Evolutionary conservation across 2,888 invertebrate species (phyloP).

Genomic region (Stictocephala bisonia): DNA sequence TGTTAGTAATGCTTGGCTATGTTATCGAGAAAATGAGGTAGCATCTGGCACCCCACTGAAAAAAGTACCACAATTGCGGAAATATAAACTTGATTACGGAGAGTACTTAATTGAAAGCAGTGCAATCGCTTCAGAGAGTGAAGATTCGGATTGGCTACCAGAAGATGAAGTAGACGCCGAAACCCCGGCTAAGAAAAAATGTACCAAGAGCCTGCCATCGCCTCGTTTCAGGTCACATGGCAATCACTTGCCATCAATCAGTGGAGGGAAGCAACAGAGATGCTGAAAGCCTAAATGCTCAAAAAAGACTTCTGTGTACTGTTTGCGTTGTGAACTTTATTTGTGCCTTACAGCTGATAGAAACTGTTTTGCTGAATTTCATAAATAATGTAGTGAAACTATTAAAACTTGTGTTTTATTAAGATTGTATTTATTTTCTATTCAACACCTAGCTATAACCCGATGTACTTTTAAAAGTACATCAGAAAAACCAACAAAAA

Average conservation of each 20-base stretch:
- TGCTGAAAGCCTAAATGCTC: constrained; percentile 1
- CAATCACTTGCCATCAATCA: background rate
- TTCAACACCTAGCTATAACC: too few species aligned
- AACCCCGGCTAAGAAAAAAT: background rate
- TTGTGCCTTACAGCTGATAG: background rate
- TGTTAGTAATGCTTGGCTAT: background rate
- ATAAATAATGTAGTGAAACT: background rate
- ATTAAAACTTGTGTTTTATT: too few species aligned
- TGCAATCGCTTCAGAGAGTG: background rate
- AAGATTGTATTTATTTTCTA: too few species aligned
- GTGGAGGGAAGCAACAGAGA: background rate
- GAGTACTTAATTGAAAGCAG: background rate
- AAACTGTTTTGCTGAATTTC: constrained; percentile 5
- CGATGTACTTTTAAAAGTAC: too few species aligned
- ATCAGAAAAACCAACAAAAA: too few species aligned
- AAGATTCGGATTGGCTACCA: background rate
- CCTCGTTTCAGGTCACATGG: background rate
- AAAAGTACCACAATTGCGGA: constrained; percentile 3
- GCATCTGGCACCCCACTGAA: background rate
- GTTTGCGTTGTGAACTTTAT: background rate
- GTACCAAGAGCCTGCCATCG: background rate
- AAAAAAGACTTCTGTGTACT: constrained; percentile 3
- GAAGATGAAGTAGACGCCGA: background rate
- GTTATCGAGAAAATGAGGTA: constrained; percentile 1
- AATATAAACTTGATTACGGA: constrained; percentile 11